Percentiles rank a stretch among this genome's conserved stretches.
These are phyloP conservation scores for Netelia inedita DNA, from an alignment of 2,888 invertebrate species.

Conservation along the genomic window DNA sequence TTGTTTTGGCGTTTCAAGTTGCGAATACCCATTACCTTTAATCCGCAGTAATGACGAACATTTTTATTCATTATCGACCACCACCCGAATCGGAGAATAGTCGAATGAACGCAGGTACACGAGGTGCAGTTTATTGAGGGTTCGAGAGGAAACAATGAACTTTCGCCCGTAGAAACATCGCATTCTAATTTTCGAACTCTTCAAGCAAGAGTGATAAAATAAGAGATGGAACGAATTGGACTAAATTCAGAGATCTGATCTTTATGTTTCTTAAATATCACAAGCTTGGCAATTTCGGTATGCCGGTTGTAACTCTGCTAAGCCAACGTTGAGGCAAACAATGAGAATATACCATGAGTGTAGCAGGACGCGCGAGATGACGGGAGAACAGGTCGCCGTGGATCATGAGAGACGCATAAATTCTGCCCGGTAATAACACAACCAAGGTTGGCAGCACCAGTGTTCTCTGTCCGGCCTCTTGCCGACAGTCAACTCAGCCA, in stretches of 20 bases:
- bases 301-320: no score
- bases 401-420: constrained; percentile 57
- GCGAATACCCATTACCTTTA: constrained; percentile 6
- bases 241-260: no score
- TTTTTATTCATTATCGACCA: background rate
- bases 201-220: no score
- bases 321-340: no score
- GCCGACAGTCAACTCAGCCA: constrained; percentile 31
- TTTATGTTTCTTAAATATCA: no score
- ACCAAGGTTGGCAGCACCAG: constrained; percentile 13
- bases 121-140: no score
- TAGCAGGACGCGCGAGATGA: constrained; percentile 2
- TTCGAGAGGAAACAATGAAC: no score
- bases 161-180: no score
- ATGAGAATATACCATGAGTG: no score
- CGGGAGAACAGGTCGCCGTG: constrained; percentile 21
- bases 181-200: no score
- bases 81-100: constrained; percentile 6
- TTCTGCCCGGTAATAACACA: constrained; percentile 39
- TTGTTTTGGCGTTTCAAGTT: background rate
- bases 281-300: no score
- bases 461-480: constrained; percentile 18
- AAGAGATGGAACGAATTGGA: background rate
- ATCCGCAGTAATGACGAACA: constrained; percentile 7
- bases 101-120: background rate